phyloP scores from a whole-genome alignment of 2,113 vertebrate species.

The Athene noctua region DNA sequence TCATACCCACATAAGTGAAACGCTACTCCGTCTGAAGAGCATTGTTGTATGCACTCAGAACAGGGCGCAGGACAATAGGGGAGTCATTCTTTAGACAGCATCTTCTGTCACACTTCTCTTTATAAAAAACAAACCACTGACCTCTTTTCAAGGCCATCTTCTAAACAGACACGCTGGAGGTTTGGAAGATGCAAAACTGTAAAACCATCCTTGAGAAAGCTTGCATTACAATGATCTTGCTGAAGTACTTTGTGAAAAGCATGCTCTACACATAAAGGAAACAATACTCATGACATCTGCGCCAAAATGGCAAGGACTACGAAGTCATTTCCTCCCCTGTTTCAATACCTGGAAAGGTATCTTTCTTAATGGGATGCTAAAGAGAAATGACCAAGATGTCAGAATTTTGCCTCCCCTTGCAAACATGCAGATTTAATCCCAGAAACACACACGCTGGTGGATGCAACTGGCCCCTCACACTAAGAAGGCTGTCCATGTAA shows the following conservation, averaged over 20 bases:
- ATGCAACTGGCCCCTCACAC: not conserved
- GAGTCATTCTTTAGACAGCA: not conserved
- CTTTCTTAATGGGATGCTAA: not conserved
- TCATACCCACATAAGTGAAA: not conserved
- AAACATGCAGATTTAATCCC: not conserved
- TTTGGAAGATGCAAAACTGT: not conserved
- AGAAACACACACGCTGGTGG: not conserved
- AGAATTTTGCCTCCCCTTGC: not conserved
- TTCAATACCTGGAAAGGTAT: not conserved
- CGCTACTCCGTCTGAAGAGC: not conserved
- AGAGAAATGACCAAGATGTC: not conserved
- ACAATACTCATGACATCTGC: not conserved
- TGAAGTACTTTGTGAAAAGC: not conserved
- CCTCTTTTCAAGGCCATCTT: not conserved
- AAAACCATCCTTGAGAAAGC: not conserved
- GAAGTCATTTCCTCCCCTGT: not conserved
- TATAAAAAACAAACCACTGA: not conserved
- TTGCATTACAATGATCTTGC: not conserved
- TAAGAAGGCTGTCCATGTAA: not conserved
- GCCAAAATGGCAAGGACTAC: not conserved
- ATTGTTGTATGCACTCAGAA: not conserved
- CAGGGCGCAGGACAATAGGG: not conserved
- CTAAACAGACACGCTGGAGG: not conserved
- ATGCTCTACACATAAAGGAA: not conserved
- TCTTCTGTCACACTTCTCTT: not conserved